Base-by-base conservation (phyloP, 2,888 invertebrate genomes). In the Pharmacophagus antenor region DNA sequence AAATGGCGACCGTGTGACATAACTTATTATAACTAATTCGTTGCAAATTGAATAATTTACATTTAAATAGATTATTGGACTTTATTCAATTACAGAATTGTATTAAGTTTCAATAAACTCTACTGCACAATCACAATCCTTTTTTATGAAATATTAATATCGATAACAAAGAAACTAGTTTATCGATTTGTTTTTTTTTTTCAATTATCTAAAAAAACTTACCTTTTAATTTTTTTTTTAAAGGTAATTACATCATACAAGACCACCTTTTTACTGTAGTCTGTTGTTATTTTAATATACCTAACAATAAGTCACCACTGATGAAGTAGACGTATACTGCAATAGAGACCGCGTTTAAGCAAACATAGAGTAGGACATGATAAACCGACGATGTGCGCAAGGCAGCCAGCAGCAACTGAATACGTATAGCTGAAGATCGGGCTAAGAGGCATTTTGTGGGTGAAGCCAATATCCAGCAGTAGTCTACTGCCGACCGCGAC, bases 1-100 rank as follows among this genome's bases (percentile, higher is more conserved):
- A 22, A 47, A 21, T 22, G 20, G 47, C 22, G 47, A 15, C 12
- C 47, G 47, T 22, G 21, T 47, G 3, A 20, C 2, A 22, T 15
- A 47, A 47, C n/a, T n/a, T n/a, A n/a, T n/a, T n/a, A n/a, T n/a
- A n/a, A 47, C 20, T 15, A 17, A 50, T 5, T 31, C 12, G 50
- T 27, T 50, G 31, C 31, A 41, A 41, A n/a, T n/a, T 21, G 23
- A 41, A 22, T 22, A 37, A 1, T 15, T 0, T 37, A n/a, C 12
- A 10, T 12, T 37, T 37, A 37, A n/a, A 37, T n/a, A 37, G 2
- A 12, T 31, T 37, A 37, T 37, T 37, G 37, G 15, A 37, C n/a
- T 7, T 37, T 37, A n/a, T 37, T 37, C 37, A n/a, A 2, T 37
- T 3, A n/a, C n/a, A 37, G n/a, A 37, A 15, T 15, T 37, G n/a